phyloP scores from a whole-genome alignment of 2,888 invertebrate species.

The Trissolcus japonicus region DNA sequence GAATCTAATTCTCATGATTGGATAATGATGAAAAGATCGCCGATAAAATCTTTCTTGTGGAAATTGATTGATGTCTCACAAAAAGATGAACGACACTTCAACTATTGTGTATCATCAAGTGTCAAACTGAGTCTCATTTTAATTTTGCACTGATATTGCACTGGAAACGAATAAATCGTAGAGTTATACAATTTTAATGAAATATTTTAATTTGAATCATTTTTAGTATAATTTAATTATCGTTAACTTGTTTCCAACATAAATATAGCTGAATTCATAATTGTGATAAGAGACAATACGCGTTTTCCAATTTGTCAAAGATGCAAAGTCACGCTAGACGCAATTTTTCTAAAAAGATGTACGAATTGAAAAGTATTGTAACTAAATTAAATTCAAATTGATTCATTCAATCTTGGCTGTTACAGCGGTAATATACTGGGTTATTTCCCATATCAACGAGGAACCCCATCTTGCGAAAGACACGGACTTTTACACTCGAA shows the following conservation, averaged over 20 bases:
- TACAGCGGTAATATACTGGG: constrained; percentile 86
- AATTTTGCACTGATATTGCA: background rate
- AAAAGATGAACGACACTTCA: constrained; percentile 1
- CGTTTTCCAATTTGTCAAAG: no score
- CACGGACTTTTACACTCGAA: constrained; percentile 84
- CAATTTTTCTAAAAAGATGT: no score
- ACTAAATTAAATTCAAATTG: constrained; percentile 17
- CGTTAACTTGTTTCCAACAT: no score
- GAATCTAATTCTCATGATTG: constrained; percentile 24
- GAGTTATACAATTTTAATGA: no score
- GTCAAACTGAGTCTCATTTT: background rate
- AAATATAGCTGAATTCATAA: no score
- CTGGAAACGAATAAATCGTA: no score
- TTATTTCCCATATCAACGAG: constrained; percentile 85
- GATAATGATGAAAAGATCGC: constrained; percentile 19
- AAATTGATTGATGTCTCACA: background rate
- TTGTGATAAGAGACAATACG: no score
- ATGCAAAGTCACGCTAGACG: no score
- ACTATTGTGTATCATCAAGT: constrained; percentile 1
- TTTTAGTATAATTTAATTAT: no score
- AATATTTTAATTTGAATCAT: no score
- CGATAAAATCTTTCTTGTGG: constrained; percentile 14
- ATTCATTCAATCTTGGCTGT: constrained; percentile 33
- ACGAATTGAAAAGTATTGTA: constrained; percentile 11
- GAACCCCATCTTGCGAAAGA: constrained; percentile 83